phyloP scores from a whole-genome alignment of 2,113 vertebrate genomes.

The Stigmatopora nigra region DNA sequence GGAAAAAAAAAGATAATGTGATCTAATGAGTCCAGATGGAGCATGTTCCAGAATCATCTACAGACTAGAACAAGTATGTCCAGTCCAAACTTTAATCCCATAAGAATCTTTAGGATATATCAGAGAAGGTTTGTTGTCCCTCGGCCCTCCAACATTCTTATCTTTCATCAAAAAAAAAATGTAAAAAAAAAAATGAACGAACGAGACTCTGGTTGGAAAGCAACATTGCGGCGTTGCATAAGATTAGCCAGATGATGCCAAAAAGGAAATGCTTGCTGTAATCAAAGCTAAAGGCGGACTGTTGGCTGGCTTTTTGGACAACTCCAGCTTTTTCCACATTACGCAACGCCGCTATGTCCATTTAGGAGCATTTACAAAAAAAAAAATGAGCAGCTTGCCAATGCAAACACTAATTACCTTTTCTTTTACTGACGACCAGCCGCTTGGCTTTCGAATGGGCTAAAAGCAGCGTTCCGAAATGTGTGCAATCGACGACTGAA shows the following conservation, averaged over 20 bases:
- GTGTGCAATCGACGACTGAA: too few relatives aligned
- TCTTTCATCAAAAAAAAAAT: background rate
- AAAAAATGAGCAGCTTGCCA: background rate
- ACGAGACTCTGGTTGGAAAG: constrained; percentile 3
- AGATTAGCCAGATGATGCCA: constrained; percentile 4
- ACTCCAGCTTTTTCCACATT: constrained; percentile 3
- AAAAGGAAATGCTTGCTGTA: constrained; percentile 10
- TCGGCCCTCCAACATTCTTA: background rate
- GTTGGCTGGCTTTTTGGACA: background rate
- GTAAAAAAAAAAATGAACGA: background rate
- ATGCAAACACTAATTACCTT: background rate
- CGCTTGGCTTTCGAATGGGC: background rate
- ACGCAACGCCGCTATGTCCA: constrained; percentile 3
- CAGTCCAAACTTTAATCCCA: constrained; percentile 4
- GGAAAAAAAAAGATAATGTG: constrained; percentile 3
- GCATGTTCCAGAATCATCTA: background rate
- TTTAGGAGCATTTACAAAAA: constrained; percentile 3
- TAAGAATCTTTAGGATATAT: constrained; percentile 4
- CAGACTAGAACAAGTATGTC: background rate
- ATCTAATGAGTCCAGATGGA: constrained; percentile 6
- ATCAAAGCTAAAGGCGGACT: constrained; percentile 6
- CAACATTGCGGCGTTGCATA: background rate
- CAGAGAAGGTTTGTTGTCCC: constrained; percentile 6
- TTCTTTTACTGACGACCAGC: background rate
- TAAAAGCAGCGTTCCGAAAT: background rate